Evolutionary conservation across 2,797 vertebrate species (phyloP).

Genomic region (Xyrichtys novacula): DNA sequence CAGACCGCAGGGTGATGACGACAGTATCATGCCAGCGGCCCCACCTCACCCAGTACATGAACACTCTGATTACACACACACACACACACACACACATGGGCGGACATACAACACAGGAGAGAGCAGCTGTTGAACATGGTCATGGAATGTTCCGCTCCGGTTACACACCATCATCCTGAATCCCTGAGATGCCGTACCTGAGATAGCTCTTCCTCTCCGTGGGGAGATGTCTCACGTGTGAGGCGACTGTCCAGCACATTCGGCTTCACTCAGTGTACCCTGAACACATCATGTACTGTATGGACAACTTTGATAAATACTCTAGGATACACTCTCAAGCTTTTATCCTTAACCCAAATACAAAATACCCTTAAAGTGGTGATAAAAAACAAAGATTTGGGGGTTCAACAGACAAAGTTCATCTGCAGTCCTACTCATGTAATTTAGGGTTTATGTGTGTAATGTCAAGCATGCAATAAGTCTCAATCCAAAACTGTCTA

Average conservation of each 20-base stretch:
- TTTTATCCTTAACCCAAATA: background rate
- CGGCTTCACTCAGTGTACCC: slow-evolving; percentile 41
- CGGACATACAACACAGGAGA: slow-evolving; percentile 12
- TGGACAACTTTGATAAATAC: background rate
- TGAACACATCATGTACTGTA: slow-evolving; percentile 9
- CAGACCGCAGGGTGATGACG: slow-evolving; percentile 31
- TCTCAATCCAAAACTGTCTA: no score
- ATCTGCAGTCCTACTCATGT: background rate
- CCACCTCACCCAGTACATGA: slow-evolving; percentile 32
- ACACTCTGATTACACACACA: slow-evolving; percentile 10
- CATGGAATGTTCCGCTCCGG: slow-evolving; percentile 72
- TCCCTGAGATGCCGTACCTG: slow-evolving; percentile 49
- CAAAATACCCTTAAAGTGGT: background rate
- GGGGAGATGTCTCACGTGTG: slow-evolving; percentile 34
- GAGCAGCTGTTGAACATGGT: slow-evolving; percentile 71
- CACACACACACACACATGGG: slow-evolving; percentile 7
- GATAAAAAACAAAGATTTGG: background rate
- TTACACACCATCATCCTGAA: slow-evolving; percentile 63
- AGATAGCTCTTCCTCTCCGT: slow-evolving; percentile 46
- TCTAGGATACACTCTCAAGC: background rate
- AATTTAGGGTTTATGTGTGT: no score
- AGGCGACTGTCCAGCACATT: slow-evolving; percentile 20
- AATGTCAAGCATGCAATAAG: no score
- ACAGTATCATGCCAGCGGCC: slow-evolving; percentile 32
- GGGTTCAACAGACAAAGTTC: no score